Evolutionary conservation across 2,113 vertebrate species (phyloP), one percentile per base, ranked within the genome.

Genomic region (Acrocephalus arundinaceus): DNA sequence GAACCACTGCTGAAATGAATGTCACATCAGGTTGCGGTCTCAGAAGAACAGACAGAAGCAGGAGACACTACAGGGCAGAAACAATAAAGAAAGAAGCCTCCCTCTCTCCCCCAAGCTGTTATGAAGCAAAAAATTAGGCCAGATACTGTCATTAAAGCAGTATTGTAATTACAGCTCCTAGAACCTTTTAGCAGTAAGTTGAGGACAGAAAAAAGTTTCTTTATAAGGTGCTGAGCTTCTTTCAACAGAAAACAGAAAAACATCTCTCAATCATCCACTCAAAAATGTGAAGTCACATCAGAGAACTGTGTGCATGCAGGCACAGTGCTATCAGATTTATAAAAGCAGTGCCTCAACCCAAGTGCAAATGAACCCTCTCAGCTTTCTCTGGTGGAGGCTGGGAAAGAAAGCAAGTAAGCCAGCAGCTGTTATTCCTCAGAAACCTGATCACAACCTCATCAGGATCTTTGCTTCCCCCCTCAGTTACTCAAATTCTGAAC

Each of bases 81-180:
- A 74, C 19, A 87, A 76, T 8, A 51, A 89, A 72, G 25, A 49
- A 91, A 82, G 63, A 78, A 85, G 33, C 30, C 28, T 88, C 13
- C 51, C 21, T 62, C 68, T 73, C 80, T 57, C 55, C n/a, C 27
- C 15, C 12, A 54, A 58, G 71, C 33, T 73, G 62, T 58, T 74
- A 55, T 48, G 46, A 90, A 68, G 45, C 68, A 84, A 78, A 93
- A 91, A 91, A 84, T 35, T 72, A 75, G 67, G 88, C 80, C 49
- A 81, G 63, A 94, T 62, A 93, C 76, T 37, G 71, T 91, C 85
- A 96, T 85, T 94, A 92, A 76, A 97, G 91, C 7, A 6, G 45
- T 78, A 89, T 51, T 48, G 14, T 85, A 97, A 97, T 96, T 96
- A 97, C n/a, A 87, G 66, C 71, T 97, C 96, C 93, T 87, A 93